A percentile compares a stretch with the other conserved stretches of the same genome.
phyloP scores from a whole-genome alignment of 2,113 vertebrate genomes.

The Camarhynchus parvulus region DNA sequence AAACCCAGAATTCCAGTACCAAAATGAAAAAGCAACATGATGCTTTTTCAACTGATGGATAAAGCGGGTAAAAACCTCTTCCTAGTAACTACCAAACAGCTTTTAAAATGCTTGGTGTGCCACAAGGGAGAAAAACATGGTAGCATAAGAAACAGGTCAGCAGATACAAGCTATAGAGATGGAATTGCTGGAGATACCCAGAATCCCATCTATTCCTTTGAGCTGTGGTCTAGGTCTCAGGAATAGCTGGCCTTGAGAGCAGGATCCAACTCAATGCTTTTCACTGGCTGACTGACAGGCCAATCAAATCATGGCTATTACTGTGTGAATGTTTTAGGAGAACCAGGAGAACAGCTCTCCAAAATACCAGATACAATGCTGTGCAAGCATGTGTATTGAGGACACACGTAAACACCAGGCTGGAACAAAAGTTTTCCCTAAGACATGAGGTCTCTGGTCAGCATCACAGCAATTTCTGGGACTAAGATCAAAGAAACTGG shows the following conservation, averaged over 20 bases:
- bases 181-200: neutral
- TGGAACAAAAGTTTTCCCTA: neutral
- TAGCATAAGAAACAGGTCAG: neutral
- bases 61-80: neutral
- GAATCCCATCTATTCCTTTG: neutral
- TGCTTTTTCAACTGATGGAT: neutral
- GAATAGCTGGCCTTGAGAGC: neutral
- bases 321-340: neutral
- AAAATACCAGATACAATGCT: neutral
- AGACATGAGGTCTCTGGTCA: neutral
- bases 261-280: neutral
- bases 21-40: neutral
- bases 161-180: neutral
- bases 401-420: neutral
- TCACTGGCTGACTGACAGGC: neutral
- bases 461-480: neutral
- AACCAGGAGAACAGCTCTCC: neutral
- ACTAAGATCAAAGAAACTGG: neutral
- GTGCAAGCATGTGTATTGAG: neutral
- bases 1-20: neutral
- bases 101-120: neutral
- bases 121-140: neutral
- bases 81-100: neutral
- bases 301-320: neutral
- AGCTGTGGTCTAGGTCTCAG: neutral